Base-by-base conservation (phyloP, 35 echinoderm and acorn worm genomes). In the Nesometra sesokonis region DNA sequence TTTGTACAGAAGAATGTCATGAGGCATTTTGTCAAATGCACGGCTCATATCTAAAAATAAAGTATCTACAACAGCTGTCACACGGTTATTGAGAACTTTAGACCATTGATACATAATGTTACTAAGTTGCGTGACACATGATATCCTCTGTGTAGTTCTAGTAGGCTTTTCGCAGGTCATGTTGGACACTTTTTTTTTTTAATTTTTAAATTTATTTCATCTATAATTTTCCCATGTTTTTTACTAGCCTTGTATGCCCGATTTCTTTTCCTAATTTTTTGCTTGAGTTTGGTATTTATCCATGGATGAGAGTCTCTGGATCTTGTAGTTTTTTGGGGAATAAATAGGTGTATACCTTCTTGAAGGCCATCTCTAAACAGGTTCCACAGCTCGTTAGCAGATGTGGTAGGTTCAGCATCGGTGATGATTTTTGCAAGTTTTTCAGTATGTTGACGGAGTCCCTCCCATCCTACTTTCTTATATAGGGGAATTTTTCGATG, bases 201-300 rank as follows among this genome's bases (percentile, higher is more conserved):
- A n/a, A n/a, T n/a, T n/a, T n/a, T n/a, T n/a, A n/a, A n/a, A n/a
- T n/a, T n/a, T n/a, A n/a, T n/a, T n/a, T n/a, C n/a, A n/a, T n/a
- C n/a, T n/a, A n/a, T n/a, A n/a, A n/a, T n/a, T n/a, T n/a, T n/a
- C n/a, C n/a, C n/a, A n/a, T n/a, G n/a, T n/a, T n/a, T n/a, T n/a
- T n/a, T n/a, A n/a, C n/a, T n/a, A n/a, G n/a, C n/a, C n/a, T n/a
- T n/a, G n/a, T n/a, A n/a, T n/a, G n/a, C n/a, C n/a, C 84, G 86
- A 36, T 86, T 79, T 32, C 78, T 35, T 31, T 31, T 57, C 30
- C 37, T 80, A 84, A 87, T 92, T 47, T 84, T 87, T 78, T 76
- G n/a, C 82, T 86, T 91, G 9, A 86, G 84, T 11, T 91, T 77
- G n/a, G n/a, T n/a, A n/a, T n/a, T n/a, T n/a, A n/a, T n/a, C n/a